Evolutionary conservation across 2,113 vertebrate genomes (phyloP).

Genomic region (Neolamprologus variostigma): DNA sequence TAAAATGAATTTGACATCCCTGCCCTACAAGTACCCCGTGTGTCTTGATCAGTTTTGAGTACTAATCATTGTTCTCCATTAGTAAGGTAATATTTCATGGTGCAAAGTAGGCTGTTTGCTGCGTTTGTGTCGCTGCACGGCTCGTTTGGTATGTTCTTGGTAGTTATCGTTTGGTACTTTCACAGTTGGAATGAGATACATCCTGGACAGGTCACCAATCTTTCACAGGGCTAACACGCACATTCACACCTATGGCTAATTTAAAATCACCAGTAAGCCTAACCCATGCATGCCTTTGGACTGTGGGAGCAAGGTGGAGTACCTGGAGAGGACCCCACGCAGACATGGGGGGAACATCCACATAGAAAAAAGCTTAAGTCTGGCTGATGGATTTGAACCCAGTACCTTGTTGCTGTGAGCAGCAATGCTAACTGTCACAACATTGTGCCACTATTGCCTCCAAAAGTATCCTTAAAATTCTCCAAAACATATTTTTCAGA

Average conservation of each 20-base stretch:
- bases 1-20: neutral
- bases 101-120: neutral
- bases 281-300: neutral
- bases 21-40: neutral
- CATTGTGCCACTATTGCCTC: neutral
- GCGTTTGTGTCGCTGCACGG: neutral
- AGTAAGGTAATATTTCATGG: neutral
- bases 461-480: neutral
- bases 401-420: neutral
- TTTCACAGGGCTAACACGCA: neutral
- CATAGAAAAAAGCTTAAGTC: neutral
- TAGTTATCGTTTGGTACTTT: neutral
- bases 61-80: neutral
- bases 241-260: neutral
- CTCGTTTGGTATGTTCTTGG: neutral
- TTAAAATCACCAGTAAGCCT: neutral
- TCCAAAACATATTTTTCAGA: neutral
- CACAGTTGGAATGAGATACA: neutral
- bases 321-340: neutral
- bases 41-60: neutral
- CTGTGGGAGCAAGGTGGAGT: neutral
- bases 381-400: neutral
- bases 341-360: neutral
- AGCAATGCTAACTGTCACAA: neutral
- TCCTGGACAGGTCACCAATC: neutral